These are phyloP conservation scores for Heliothis virescens DNA, from an alignment of 1,140 invertebrate genomes.

Conservation along the genomic window DNA sequence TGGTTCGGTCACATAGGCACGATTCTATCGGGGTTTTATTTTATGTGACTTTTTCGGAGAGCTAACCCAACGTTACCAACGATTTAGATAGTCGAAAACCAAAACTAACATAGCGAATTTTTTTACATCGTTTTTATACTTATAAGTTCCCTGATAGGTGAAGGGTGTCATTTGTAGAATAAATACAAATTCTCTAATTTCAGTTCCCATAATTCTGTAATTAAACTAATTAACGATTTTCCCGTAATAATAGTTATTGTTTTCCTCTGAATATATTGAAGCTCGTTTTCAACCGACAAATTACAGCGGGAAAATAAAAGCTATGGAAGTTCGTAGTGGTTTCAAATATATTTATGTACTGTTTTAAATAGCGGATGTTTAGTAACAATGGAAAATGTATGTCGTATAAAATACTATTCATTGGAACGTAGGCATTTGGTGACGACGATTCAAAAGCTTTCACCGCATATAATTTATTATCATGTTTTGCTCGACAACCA, in stretches of 20 bases:
- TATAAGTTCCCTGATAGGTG: too few species aligned
- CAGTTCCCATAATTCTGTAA: neutral
- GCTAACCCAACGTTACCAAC: neutral
- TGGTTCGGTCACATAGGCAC: constrained; percentile 20
- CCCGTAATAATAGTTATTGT: neutral
- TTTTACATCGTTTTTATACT: too few species aligned
- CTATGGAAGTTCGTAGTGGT: constrained; percentile 17
- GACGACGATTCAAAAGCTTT: constrained; percentile 36
- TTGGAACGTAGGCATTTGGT: constrained; percentile 26
- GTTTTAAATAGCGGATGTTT: neutral
- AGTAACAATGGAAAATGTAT: constrained; percentile 24
- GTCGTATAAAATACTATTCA: constrained; percentile 1
- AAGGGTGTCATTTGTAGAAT: too few species aligned
- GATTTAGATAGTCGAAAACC: constrained; percentile 12
- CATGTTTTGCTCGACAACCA: constrained; percentile 39
- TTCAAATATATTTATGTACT: constrained; percentile 8
- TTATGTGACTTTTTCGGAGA: constrained; percentile 14
- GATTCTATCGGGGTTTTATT: constrained; percentile 10
- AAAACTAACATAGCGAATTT: too few species aligned
- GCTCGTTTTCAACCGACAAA: constrained; percentile 16
- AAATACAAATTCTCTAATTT: neutral
- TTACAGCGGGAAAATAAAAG: constrained; percentile 12
- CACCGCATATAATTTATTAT: constrained; percentile 44
- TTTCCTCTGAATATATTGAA: constrained; percentile 11
- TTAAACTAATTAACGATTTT: constrained; percentile 2